Percentiles rank a stretch among this genome's conserved stretches.
Conservation (phyloP, 1,140 invertebrate genomes). For the Lucilia sericata region DNA sequence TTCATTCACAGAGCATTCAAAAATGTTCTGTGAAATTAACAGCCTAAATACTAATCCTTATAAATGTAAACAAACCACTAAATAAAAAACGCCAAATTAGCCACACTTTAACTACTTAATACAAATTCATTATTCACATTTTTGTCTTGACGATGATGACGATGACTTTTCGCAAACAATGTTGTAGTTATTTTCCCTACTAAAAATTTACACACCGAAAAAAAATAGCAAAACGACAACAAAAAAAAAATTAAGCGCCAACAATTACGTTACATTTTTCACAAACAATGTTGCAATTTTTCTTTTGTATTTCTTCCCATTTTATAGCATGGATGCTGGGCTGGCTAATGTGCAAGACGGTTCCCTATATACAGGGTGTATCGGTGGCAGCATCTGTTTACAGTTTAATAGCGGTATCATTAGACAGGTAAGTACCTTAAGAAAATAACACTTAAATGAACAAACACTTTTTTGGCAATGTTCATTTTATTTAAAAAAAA, state of each 20-base stretch:
- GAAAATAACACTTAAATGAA: neutral
- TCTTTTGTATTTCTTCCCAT: conserved; percentile 46
- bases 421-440: conserved; percentile 83
- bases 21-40: no score
- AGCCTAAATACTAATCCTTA: no score
- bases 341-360: conserved; percentile 93
- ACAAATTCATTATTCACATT: neutral
- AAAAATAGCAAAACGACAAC: neutral
- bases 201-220: neutral
- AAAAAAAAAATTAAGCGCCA: neutral
- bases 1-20: no score
- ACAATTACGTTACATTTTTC: conserved; percentile 17
- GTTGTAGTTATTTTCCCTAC: neutral
- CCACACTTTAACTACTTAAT: no score
- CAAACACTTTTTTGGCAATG: conserved; percentile 26
- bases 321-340: conserved; percentile 90
- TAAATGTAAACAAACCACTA: no score
- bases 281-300: conserved; percentile 41
- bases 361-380: conserved; percentile 93
- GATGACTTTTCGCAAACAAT: neutral
- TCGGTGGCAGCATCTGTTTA: conserved; percentile 95
- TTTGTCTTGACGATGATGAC: neutral
- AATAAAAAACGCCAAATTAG: no score
- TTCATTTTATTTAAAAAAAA: conserved; percentile 9
- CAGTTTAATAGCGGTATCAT: conserved; percentile 91